Evolutionary conservation across 2,113 vertebrate genomes (phyloP), one percentile per base, ranked within the genome.

Genomic region (Chauna torquata): DNA sequence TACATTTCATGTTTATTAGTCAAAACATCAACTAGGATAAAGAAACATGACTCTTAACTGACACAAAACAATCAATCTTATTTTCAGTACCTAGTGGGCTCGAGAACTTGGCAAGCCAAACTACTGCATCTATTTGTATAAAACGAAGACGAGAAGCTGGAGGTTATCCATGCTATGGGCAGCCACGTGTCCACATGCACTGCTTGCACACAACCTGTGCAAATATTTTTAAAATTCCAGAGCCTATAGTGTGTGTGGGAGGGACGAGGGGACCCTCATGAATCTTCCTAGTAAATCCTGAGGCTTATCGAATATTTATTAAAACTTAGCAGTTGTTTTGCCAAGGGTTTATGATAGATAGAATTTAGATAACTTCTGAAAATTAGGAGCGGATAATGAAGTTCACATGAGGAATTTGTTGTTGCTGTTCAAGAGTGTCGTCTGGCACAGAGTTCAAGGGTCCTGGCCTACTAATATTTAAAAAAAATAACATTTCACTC

Each of bases 161-260:
- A 68, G n/a, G 65, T 90, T 75, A 19, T 2, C 85, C 85, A 17
- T 27, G 42, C 68, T 50, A 17, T 2, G 40, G 55, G 61, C 4
- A 91, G 74, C 86, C 91, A 65, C 1, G 36, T 79, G 69, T 10
- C 40, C 70, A 28, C 62, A 42, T 42, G 20, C 47, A 9, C 68
- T 45, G 59, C 85, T 86, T 68, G 58, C 82, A 93, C 50, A 65
- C 61, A 96, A 95, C 77, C 91, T 93, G 72, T 32, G 86, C 83
- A 95, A 96, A 92, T 88, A 78, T 68, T 92, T 93, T 61, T 23
- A 49, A 81, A 94, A 92, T 96, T 95, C 94, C 96, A 94, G 86
- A 96, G 82, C 92, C 90, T 69, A 44, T 7, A 54, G 45, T 2
- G 49, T 6, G 54, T 54, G 94, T 72, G 90, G 92, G 93, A 96